phyloP scores from a whole-genome alignment of 2,113 vertebrate genomes.

The human (Homo sapiens) region GRCh38 chr3:119173001-119173500 shows the following conservation, averaged over 20 bases:
- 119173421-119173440: slow-evolving; percentile 63
- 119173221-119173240: background rate
- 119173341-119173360: background rate
- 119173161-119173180: background rate
- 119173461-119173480: slow-evolving; percentile 74
- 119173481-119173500: slow-evolving; percentile 75
- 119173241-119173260: background rate
- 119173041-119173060: background rate
- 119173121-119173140: background rate
- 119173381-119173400: background rate
- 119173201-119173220: background rate
- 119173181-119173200: background rate
- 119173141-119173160: background rate
- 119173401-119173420: slow-evolving; percentile 70
- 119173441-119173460: slow-evolving; percentile 69
- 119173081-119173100: background rate
- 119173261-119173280: background rate
- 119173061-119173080: background rate
- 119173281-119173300: background rate
- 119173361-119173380: background rate
- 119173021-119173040: background rate
- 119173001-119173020: background rate
- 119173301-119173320: background rate
- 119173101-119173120: background rate
- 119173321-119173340: background rate